Evolutionary conservation across 2,888 invertebrate genomes (phyloP).

Genomic region (Rhogogaster chlorosoma): DNA sequence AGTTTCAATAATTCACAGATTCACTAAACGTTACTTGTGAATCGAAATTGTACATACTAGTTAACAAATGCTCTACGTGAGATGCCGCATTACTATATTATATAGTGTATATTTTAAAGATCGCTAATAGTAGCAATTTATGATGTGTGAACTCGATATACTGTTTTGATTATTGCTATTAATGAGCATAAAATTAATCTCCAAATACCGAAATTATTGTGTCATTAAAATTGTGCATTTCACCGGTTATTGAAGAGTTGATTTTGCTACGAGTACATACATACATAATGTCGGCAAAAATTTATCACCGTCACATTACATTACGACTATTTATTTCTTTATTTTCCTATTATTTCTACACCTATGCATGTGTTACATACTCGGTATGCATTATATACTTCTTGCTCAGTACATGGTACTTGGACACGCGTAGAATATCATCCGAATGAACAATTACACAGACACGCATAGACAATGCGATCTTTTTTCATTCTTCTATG

Average conservation of each 20-base stretch:
- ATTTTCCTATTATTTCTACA: background rate
- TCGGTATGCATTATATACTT: slow-evolving; percentile 41
- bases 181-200: slow-evolving; percentile 10
- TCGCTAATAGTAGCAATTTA: background rate
- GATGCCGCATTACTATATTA: background rate
- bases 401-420: slow-evolving; percentile 40
- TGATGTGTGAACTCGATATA: background rate
- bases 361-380: slow-evolving; percentile 21
- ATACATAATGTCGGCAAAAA: background rate
- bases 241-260: slow-evolving; percentile 16
- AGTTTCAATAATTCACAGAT: background rate
- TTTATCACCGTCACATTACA: background rate
- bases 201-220: background rate
- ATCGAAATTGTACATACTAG: slow-evolving; percentile 27
- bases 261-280: background rate
- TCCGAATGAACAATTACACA: background rate
- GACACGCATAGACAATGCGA: background rate
- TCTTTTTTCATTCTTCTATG: background rate
- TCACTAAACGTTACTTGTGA: background rate
- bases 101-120: background rate
- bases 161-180: slow-evolving; percentile 40
- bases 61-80: slow-evolving; percentile 10
- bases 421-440: slow-evolving; percentile 12
- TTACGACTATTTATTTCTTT: background rate
- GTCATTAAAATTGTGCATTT: slow-evolving; percentile 17